Percentiles rank a stretch among this genome's conserved stretches.
These are phyloP conservation scores for Pavo muticus DNA, from an alignment of 2,113 vertebrate species.

Conservation along the genomic window DNA sequence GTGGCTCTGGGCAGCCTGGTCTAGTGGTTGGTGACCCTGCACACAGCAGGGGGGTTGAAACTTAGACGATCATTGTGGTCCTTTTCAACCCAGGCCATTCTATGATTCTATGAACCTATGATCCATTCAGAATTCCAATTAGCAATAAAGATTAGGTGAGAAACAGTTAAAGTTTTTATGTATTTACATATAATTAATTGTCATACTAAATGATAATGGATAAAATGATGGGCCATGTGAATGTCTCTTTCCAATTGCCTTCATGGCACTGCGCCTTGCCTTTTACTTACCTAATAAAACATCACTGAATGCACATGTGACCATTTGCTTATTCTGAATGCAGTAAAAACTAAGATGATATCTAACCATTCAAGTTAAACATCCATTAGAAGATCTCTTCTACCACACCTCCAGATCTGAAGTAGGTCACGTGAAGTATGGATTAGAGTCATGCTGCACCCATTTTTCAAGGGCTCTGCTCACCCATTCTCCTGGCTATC, in stretches of 20 bases:
- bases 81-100: no score
- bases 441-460: background rate
- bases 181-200: conserved; percentile 25
- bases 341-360: background rate
- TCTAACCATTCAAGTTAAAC: background rate
- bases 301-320: background rate
- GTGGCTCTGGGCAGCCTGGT: no score
- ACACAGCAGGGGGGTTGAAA: no score
- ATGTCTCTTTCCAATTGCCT: background rate
- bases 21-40: no score
- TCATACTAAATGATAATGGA: background rate
- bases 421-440: background rate
- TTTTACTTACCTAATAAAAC: background rate
- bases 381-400: background rate
- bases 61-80: no score
- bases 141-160: conserved; percentile 17
- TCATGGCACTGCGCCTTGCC: background rate
- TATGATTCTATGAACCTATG: no score
- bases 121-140: background rate
- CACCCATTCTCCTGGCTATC: background rate
- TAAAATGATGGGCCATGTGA: background rate
- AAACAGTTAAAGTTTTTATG: background rate
- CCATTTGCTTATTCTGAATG: background rate
- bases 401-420: background rate
- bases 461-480: background rate